Evolutionary conservation across 2,888 invertebrate species (phyloP), one percentile per base, ranked within the genome.

Genomic region (Margaritifera margaritifera): DNA sequence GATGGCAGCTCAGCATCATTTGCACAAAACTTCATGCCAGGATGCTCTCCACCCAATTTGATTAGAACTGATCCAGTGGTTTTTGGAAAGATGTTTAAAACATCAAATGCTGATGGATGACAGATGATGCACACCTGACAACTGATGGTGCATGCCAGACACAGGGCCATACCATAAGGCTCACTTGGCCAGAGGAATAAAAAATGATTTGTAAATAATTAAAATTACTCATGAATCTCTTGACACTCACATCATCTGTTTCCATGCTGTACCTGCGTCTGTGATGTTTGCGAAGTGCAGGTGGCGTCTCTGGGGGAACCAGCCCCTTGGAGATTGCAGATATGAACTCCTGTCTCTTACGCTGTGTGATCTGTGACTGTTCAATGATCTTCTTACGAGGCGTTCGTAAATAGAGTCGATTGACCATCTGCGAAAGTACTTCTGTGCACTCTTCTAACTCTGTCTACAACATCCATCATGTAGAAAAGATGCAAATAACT

Each of bases 391-490:
- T 92, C 68, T 91, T 89, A 71, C 93, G 91, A 1, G 93, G 93
- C 20, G 93, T 93, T 31, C 89, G 81, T 58, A 93, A 87, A 84
- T 93, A 93, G 1, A 93, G 92, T 24, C 93, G 89, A 15, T 93
- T 93, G 27, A 93, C 92, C 92, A 93, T 93, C 86, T 93, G 93
- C 22, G 93, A 93, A 59, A 93, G 87, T 75, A 92, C 92, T 85
- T 93, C 93, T 2, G 93, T 93, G 22, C 92, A 92, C 83, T 93
- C 93, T 86, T 93, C 93, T 59, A 93, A 86, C 87, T 93, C 93
- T 77, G 93, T 93, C 93, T 93, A 86, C 20, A 72, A 74, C 42
- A 42, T 42, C 42, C 42, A 42, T 42, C 42, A 15, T 42, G 11
- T 42, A 42, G 15, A 42, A 42, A 42, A 42, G 42, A 42, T 42